These are phyloP conservation scores for Ochropleura plecta DNA, from an alignment of 2,888 invertebrate species.

Conservation along the genomic window DNA sequence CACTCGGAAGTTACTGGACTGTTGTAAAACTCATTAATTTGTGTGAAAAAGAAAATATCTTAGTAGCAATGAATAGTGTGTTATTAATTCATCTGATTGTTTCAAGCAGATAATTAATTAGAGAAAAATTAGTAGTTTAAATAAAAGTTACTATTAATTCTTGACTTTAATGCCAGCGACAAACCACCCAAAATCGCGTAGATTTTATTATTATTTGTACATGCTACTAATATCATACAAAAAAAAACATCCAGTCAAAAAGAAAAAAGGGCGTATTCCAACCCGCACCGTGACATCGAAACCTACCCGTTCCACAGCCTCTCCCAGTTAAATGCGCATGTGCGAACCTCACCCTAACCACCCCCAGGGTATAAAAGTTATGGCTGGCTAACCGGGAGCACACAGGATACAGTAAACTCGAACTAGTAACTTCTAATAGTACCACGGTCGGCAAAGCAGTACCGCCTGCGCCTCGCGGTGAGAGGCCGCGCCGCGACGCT, in stretches of 20 bases:
- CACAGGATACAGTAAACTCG: slow-evolving; percentile 12
- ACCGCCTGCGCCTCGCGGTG: slow-evolving; percentile 22
- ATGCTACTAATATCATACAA: not conserved
- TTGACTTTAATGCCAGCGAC: not conserved
- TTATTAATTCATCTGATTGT: not conserved
- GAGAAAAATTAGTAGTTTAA: too few relatives aligned
- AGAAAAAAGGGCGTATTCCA: not conserved
- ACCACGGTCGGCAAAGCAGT: slow-evolving; percentile 57
- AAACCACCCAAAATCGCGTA: not conserved
- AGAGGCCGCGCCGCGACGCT: slow-evolving; percentile 38
- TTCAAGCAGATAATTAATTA: not conserved
- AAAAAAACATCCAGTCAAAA: not conserved
- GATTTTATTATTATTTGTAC: not conserved
- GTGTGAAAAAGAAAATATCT: not conserved
- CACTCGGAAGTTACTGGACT: not conserved
- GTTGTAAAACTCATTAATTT: fast-evolving
- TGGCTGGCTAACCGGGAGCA: not conserved
- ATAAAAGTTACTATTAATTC: not conserved
- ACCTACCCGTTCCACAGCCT: slow-evolving; percentile 12
- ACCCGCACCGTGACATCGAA: not conserved
- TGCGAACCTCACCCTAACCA: slow-evolving; percentile 1
- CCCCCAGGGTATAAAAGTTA: slow-evolving; percentile 32
- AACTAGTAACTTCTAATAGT: slow-evolving; percentile 6
- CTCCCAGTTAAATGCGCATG: slow-evolving; percentile 23
- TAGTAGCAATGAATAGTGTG: not conserved